A percentile compares a stretch with the other conserved stretches of the same genome.
These are phyloP conservation scores for Drosophila atroscutellata DNA, from an alignment of 2,888 invertebrate genomes.

Conservation along the genomic window DNA sequence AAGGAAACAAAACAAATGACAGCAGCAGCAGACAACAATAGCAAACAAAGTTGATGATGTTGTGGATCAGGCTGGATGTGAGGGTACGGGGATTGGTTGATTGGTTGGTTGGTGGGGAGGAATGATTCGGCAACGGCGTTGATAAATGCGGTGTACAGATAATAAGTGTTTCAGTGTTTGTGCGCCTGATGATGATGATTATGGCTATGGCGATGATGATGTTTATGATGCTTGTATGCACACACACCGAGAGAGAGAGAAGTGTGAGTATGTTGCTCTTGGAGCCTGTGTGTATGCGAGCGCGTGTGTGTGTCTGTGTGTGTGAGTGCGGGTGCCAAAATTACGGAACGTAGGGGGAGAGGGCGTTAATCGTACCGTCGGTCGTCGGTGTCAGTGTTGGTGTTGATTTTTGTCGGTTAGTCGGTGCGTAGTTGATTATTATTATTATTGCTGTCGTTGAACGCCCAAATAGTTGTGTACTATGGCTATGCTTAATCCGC, in stretches of 20 bases:
- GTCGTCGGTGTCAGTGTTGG: conserved; percentile 57
- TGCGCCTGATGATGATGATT: conserved; percentile 35
- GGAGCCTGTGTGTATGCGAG: conserved; percentile 18
- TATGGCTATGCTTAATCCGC: conserved; percentile 58
- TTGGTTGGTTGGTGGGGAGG: conserved; percentile 22
- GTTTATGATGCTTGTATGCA: conserved; percentile 36
- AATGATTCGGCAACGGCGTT: conserved; percentile 40
- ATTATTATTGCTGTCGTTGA: conserved; percentile 37
- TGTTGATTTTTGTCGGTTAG: conserved; percentile 53
- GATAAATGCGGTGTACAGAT: conserved; percentile 70
- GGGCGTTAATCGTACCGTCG: conserved; percentile 64
- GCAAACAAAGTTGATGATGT: conserved; percentile 73
- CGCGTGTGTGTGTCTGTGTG: conserved; percentile 5
- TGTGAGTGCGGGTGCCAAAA: conserved; percentile 58
- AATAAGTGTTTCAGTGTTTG: conserved; percentile 52
- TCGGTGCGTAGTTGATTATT: conserved; percentile 65
- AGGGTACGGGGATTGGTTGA: conserved; percentile 1
- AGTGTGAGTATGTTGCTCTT: conserved; percentile 11
- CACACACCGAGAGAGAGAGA: conserved; percentile 7
- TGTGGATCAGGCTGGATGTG: conserved; percentile 37
- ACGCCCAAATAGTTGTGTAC: conserved; percentile 51
- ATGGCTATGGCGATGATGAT: conserved; percentile 13
- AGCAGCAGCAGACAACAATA: conserved; percentile 74
- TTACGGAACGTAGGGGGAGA: conserved; percentile 49
- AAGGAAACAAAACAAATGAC: conserved; percentile 67